Percentiles rank a stretch among this genome's conserved stretches.
These are phyloP conservation scores for Ormyrus thymus DNA, from an alignment of 2,888 invertebrate species.

Conservation along the genomic window DNA sequence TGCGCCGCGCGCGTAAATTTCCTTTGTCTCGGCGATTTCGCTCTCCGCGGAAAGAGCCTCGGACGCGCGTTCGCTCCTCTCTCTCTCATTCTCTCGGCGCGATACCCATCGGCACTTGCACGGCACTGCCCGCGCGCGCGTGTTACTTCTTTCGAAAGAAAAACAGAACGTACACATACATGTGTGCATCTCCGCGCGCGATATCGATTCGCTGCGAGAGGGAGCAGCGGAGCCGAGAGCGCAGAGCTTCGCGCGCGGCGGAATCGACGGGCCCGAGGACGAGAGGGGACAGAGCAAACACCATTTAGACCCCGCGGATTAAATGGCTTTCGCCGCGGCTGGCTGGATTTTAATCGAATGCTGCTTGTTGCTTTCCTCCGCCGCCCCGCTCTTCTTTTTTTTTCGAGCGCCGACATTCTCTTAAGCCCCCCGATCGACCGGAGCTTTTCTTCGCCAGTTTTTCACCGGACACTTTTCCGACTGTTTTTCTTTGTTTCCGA, in stretches of 20 bases:
- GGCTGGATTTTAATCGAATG: slow-evolving; percentile 42
- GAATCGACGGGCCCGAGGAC: not conserved
- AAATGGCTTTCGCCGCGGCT: slow-evolving; percentile 14
- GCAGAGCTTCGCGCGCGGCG: too few relatives aligned
- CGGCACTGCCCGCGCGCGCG: too few relatives aligned
- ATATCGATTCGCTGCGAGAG: slow-evolving; percentile 22
- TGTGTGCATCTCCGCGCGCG: not conserved
- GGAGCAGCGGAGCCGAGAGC: too few relatives aligned
- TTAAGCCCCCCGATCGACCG: not conserved
- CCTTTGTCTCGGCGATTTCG: slow-evolving; percentile 44
- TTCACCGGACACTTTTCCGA: not conserved
- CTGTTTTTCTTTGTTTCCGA: not conserved
- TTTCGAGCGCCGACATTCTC: not conserved
- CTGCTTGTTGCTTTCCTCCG: not conserved
- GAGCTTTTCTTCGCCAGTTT: not conserved
- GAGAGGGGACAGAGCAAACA: slow-evolving; percentile 17
- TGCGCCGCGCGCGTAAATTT: slow-evolving; percentile 6
- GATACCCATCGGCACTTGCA: not conserved
- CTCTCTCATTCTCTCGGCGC: slow-evolving; percentile 28
- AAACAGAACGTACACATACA: slow-evolving; percentile 42
- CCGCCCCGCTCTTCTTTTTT: not conserved
- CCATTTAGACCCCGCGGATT: slow-evolving; percentile 27
- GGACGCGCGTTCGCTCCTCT: not conserved
- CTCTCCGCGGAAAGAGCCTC: not conserved
- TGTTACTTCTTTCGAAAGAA: slow-evolving; percentile 37